Evolutionary conservation across 2,113 vertebrate genomes (phyloP).

Genomic region (Chloropsis cyanopogon): DNA sequence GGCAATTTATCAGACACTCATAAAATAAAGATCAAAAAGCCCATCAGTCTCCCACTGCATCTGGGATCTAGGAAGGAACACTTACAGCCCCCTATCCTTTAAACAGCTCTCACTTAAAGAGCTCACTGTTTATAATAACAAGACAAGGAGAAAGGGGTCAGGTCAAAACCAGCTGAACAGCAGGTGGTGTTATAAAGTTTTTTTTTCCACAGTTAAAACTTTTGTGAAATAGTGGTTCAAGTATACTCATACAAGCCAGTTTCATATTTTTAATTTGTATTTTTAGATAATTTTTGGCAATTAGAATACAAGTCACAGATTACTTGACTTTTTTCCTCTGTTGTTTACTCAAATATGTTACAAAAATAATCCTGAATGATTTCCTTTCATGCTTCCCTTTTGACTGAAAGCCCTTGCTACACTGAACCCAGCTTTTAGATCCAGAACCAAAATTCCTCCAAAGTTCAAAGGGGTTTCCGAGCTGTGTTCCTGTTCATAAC

Average conservation of each 20-base stretch:
- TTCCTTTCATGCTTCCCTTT: slow-evolving; percentile 41
- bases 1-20: slow-evolving; percentile 81
- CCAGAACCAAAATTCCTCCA: slow-evolving; percentile 58
- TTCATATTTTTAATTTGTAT: slow-evolving; percentile 53
- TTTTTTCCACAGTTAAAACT: slow-evolving; percentile 52
- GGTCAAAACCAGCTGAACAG: slow-evolving; percentile 77
- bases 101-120: slow-evolving; percentile 87
- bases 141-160: slow-evolving; percentile 82
- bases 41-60: slow-evolving; percentile 73
- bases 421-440: slow-evolving; percentile 39
- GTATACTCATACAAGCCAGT: not conserved
- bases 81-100: slow-evolving; percentile 75
- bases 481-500: not conserved
- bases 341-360: slow-evolving; percentile 21
- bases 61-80: slow-evolving; percentile 82
- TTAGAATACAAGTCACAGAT: slow-evolving; percentile 14
- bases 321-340: not conserved
- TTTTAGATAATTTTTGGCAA: slow-evolving; percentile 47
- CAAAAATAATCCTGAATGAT: slow-evolving; percentile 17
- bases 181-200: slow-evolving; percentile 81
- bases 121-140: slow-evolving; percentile 88
- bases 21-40: slow-evolving; percentile 85
- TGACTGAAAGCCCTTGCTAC: slow-evolving; percentile 19
- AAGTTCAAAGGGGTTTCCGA: slow-evolving; percentile 51
- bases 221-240: slow-evolving; percentile 57